A percentile compares a stretch with the other conserved stretches of the same genome.
These are phyloP conservation scores for Mormoops blainvillei DNA, from an alignment of 2,113 vertebrate genomes.

Conservation along the genomic window DNA sequence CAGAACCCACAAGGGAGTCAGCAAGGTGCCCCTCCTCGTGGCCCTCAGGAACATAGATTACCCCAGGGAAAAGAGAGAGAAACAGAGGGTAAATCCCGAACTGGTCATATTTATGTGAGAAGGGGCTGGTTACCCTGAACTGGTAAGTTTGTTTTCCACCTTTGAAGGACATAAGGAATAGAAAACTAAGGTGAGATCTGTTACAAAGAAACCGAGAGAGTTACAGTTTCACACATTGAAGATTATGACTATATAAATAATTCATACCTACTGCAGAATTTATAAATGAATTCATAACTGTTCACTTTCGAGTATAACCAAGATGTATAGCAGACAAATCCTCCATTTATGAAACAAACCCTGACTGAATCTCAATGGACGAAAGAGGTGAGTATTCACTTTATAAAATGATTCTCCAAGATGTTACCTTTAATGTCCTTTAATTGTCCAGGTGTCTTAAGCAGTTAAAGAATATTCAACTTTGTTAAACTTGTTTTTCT, in stretches of 20 bases:
- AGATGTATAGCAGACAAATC: background rate
- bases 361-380: background rate
- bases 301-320: slow-evolving; percentile 27
- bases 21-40: background rate
- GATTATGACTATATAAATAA: background rate
- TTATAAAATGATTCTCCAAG: background rate
- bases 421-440: background rate
- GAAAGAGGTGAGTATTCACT: background rate
- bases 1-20: background rate
- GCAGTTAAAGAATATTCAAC: background rate
- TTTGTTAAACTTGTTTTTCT: background rate
- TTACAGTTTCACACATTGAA: background rate
- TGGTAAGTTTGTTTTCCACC: background rate
- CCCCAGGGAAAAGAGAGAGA: background rate
- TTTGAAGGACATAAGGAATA: background rate
- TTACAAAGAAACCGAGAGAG: background rate
- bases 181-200: background rate
- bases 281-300: slow-evolving; percentile 34
- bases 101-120: background rate
- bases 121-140: background rate
- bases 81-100: background rate
- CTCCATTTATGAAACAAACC: slow-evolving; percentile 22
- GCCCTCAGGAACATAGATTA: background rate
- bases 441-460: background rate
- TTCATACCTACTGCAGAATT: background rate